These are phyloP conservation scores for Copidosoma aretas DNA, from an alignment of 2,888 invertebrate species.

Conservation along the genomic window DNA sequence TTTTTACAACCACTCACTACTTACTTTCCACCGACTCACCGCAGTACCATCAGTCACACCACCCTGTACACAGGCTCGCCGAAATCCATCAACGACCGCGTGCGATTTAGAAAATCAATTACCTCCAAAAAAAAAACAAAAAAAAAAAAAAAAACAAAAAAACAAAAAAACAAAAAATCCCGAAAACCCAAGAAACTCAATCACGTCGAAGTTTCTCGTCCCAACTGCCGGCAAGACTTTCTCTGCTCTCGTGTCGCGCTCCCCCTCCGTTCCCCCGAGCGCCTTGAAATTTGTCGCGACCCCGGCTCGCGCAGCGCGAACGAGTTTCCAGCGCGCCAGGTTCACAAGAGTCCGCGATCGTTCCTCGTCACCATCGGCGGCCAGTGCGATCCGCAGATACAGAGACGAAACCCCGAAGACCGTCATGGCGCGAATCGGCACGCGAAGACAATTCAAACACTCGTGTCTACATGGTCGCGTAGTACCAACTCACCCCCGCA, in stretches of 20 bases:
- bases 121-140: no score
- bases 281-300: conserved; percentile 15
- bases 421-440: no score
- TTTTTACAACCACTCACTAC: no score
- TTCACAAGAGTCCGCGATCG: no score
- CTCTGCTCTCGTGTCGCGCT: conserved; percentile 27
- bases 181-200: conserved; percentile 12
- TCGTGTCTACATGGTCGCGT: neutral
- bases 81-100: neutral
- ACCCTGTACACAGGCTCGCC: no score
- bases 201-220: conserved; percentile 33
- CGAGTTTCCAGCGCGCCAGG: no score
- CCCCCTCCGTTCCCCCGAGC: neutral
- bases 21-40: no score
- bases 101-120: no score
- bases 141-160: neutral
- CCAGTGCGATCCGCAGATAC: no score
- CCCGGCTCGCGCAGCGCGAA: neutral
- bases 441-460: neutral
- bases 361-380: no score
- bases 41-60: no score
- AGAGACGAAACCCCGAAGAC: no score
- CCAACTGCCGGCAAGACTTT: conserved; percentile 21
- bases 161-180: conserved; percentile 1
- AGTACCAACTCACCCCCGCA: conserved; percentile 43